phyloP scores from a whole-genome alignment of 2,797 vertebrate species.

The Morus bassanus region DNA sequence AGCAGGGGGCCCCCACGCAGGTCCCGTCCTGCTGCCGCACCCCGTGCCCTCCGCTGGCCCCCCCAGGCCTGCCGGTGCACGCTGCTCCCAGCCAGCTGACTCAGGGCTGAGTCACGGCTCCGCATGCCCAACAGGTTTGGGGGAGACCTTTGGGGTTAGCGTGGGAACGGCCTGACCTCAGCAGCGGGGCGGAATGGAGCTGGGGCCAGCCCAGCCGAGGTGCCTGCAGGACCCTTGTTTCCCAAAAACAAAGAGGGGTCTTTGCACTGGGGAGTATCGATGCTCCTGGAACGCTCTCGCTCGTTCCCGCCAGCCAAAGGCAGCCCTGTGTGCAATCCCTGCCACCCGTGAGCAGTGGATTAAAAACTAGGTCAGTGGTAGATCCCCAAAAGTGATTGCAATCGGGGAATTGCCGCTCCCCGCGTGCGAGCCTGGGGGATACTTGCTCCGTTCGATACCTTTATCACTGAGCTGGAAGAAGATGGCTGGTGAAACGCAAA shows the following conservation, averaged over 20 bases:
- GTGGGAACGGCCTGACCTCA: background rate
- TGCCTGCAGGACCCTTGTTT: fast-evolving
- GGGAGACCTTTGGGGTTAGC: background rate
- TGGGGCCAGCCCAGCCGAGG: fast-evolving
- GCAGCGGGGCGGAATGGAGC: background rate
- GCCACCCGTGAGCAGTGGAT: fast-evolving
- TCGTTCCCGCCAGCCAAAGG: fast-evolving
- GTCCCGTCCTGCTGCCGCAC: background rate
- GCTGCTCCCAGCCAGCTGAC: background rate
- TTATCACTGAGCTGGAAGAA: background rate
- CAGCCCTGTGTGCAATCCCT: background rate
- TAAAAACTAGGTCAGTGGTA: background rate
- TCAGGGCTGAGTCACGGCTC: background rate
- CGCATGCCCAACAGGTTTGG: background rate
- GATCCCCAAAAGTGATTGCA: background rate
- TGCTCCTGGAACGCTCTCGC: background rate
- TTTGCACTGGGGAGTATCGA: fast-evolving
- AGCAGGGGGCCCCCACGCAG: background rate
- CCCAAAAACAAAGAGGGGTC: background rate
- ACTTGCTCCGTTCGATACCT: fast-evolving
- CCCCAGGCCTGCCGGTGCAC: background rate
- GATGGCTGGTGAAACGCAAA: fast-evolving
- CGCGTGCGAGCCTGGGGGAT: fast-evolving
- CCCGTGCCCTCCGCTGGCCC: background rate
- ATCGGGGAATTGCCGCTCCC: background rate